Conservation (phyloP, 2,797 vertebrate genomes). For the Chromis chromis region DNA sequence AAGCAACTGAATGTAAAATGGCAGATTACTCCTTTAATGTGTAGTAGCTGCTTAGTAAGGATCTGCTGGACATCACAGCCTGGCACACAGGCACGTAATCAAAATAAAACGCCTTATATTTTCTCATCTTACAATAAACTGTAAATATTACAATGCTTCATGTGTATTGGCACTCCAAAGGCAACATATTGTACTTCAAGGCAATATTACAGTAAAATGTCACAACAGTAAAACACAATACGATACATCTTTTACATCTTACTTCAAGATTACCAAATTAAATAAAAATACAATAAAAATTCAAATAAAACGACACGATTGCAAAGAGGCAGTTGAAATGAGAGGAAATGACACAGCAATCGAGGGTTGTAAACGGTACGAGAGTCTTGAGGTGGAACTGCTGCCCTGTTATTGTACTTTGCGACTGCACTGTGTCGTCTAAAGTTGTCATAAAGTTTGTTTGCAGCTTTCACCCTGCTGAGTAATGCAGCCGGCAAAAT, state of each 20-base stretch:
- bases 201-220: constrained; percentile 44
- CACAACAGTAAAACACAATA: constrained; percentile 33
- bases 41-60: constrained; percentile 11
- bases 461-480: constrained; percentile 46
- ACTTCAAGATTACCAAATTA: constrained; percentile 66
- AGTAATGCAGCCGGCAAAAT: constrained; percentile 36
- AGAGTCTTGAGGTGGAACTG: constrained; percentile 65
- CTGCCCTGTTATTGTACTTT: constrained; percentile 34
- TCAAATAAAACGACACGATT: constrained; percentile 50
- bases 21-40: constrained; percentile 23
- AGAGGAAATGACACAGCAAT: constrained; percentile 58
- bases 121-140: constrained; percentile 25
- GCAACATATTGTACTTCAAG: constrained; percentile 59
- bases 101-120: constrained; percentile 32
- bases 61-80: constrained; percentile 1
- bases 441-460: constrained; percentile 49
- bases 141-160: constrained; percentile 41
- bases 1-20: constrained; percentile 8
- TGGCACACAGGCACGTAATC: not conserved
- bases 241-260: constrained; percentile 1
- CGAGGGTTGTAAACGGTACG: constrained; percentile 69
- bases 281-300: constrained; percentile 72
- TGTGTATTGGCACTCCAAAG: constrained; percentile 50
- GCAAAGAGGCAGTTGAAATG: constrained; percentile 57
- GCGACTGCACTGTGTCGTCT: constrained; percentile 24